A percentile compares a stretch with the other conserved stretches of the same genome.
Conservation (phyloP, 2,797 vertebrate species). For the Gambusia yucatana region DNA sequence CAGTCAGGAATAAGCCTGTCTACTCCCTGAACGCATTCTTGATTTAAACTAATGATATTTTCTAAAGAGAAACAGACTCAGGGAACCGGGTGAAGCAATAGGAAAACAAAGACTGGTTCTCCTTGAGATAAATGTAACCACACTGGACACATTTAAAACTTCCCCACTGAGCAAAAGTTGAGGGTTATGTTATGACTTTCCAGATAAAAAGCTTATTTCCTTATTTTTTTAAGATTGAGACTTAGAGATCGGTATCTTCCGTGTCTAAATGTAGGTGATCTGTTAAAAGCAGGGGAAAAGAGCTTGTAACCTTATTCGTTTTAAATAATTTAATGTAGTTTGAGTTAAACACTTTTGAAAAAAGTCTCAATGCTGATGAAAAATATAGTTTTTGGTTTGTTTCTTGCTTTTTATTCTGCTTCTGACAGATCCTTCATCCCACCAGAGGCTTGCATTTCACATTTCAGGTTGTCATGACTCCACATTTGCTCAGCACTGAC, state of each 20-base stretch:
- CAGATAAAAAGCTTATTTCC: constrained; percentile 14
- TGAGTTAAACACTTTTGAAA: not conserved
- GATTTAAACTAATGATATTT: constrained; percentile 50
- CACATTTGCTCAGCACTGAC: constrained; percentile 69
- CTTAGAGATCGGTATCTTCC: not conserved
- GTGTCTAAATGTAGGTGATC: not conserved
- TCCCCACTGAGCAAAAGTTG: constrained; percentile 9
- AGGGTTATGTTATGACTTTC: constrained; percentile 23
- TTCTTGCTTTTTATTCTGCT: not conserved
- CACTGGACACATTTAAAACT: constrained; percentile 20
- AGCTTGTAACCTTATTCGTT: not conserved
- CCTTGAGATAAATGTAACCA: constrained; percentile 46
- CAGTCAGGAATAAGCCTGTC: constrained; percentile 43
- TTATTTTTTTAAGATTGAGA: constrained; percentile 22
- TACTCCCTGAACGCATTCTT: constrained; percentile 45
- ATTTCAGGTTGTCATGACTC: constrained; percentile 5
- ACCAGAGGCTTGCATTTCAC: constrained; percentile 2
- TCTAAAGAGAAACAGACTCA: constrained; percentile 59
- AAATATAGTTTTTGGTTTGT: not conserved
- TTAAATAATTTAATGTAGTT: not conserved
- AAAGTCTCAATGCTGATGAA: not conserved
- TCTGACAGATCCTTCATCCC: not conserved
- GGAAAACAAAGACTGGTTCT: constrained; percentile 18
- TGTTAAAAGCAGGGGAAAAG: not conserved
- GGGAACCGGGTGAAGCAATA: constrained; percentile 17